These are phyloP conservation scores for Enteromius treurensis DNA, from an alignment of 2,797 vertebrate genomes.

Conservation along the genomic window DNA sequence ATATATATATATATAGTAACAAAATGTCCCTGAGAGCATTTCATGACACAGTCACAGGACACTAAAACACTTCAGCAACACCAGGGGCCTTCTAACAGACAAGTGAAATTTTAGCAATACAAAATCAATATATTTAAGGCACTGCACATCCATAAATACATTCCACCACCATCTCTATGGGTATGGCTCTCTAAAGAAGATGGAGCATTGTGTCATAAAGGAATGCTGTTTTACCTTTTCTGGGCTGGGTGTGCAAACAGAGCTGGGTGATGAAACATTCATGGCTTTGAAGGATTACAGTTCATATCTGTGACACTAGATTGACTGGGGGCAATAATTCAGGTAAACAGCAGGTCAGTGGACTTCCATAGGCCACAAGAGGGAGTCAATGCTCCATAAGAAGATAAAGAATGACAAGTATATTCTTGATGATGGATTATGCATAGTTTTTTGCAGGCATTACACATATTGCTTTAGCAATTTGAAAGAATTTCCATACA, in stretches of 20 bases:
- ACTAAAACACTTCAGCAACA: neutral
- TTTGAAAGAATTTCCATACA: neutral
- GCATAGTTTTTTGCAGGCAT: neutral
- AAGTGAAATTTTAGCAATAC: neutral
- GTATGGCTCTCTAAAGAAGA: neutral
- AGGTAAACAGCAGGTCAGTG: neutral
- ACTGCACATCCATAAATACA: neutral
- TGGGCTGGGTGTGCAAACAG: neutral
- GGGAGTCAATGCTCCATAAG: neutral
- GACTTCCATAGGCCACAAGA: conserved; percentile 6
- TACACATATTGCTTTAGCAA: neutral
- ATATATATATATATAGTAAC: conserved; percentile 45
- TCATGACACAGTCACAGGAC: conserved; percentile 29
- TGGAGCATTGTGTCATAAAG: neutral
- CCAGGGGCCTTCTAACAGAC: conserved; percentile 3
- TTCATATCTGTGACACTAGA: neutral
- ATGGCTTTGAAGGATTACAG: neutral
- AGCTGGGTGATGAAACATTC: conserved; percentile 4
- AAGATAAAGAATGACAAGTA: neutral
- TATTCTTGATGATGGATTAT: neutral
- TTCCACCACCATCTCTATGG: neutral
- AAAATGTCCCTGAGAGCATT: conserved; percentile 39
- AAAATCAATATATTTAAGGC: neutral
- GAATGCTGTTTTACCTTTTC: neutral
- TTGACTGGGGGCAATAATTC: neutral